Base-by-base conservation (phyloP, 2,797 vertebrate species). In the Podarcis lilfordi region DNA sequence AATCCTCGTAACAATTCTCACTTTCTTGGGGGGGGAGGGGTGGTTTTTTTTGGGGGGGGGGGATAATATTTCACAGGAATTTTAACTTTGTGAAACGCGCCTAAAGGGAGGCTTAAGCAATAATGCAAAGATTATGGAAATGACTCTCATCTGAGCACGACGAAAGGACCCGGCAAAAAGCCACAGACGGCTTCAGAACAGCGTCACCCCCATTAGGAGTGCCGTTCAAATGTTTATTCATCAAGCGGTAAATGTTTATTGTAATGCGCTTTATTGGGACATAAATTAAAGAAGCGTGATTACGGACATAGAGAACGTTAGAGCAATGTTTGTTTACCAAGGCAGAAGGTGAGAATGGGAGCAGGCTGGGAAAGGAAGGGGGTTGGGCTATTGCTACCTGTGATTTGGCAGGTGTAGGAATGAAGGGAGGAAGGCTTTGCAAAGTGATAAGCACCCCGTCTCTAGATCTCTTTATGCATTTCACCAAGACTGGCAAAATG, bases 71-170 rank as follows among this genome's bases (percentile, higher is more conserved):
- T 96, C 95, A 96, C 85, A 95, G 89, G 88, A 89, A 95, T 96
- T 97, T 95, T 94, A 89, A 74, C 94, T 96, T 97, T 97, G 94
- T 97, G 95, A 97, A 97, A 97, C 96, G 97, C 97, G 97, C 97
- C 98, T 98, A 96, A 98, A 98, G 97, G 97, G 95, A 97, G 95
- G 94, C 94, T 97, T 97, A 97, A 97, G 96, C 96, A 97, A 97
- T 98, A 98, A 98, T 97, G 97, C 96, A 95, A 96, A 97, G 97
- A 98, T 98, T 98, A 98, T 98, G 98, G 97, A 98, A 98, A 98
- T 98, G 76, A 95, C 91, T 93, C 96, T 98, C 97, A 98, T 98
- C 98, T 98, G 50, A 97, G 94, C 94, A 96, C 94, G 50, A 97
- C 96, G 96, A 91, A 64, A 89, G 97, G 94, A 94, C 94, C 97